Base-by-base conservation (phyloP, 2,113 vertebrate species). In the Pollimyrus isidori region DNA sequence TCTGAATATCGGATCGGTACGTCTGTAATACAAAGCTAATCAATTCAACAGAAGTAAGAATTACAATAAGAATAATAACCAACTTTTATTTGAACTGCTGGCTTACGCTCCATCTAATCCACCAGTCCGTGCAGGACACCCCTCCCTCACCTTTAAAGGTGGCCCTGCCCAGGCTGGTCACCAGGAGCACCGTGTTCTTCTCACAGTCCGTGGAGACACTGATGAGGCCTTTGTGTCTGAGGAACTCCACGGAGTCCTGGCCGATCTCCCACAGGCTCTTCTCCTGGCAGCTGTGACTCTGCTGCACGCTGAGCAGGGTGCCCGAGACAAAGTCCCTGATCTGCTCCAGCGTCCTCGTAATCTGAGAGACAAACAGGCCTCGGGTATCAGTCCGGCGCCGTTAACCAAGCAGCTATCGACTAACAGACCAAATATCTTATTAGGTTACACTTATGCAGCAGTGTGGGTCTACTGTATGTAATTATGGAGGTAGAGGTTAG, bases 91-190 rank as follows among this genome's bases (percentile, higher is more conserved):
- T 39, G 11, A 39, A 15, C 26, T 69, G 2, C n/a, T 69, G 9
- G 65, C 13, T 2, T 39, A 76, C 39, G 15, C 1, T 19, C 30
- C 35, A 39, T 4, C 30, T 76, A 76, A 76, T 30, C 65, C 26
- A 69, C 7, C 65, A 26, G 9, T 35, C 69, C 7, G 69, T 7
- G 30, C 11, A 76, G 69, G 4, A 42, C 13, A 26, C 4, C 35
- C 35, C 93, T 1, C 42, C 42, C 42, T 45, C 92, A 98, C 98
- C 97, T 95, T 99, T 99, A 87, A 94, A 99, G 0, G 97, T 95
- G 42, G 98, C 98, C 91, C 90, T 95, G 6, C 98, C 98, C 92
- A 99, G 92, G 0, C 91, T 95, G 89, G 98, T 99, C 91, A 99
- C 92, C 42, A 91, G 92, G 50, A 99, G 95, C 0, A 6, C 73